Evolutionary conservation across 2,888 invertebrate genomes (phyloP), one percentile per base, ranked within the genome.

Genomic region (Ypsolopha sequella): DNA sequence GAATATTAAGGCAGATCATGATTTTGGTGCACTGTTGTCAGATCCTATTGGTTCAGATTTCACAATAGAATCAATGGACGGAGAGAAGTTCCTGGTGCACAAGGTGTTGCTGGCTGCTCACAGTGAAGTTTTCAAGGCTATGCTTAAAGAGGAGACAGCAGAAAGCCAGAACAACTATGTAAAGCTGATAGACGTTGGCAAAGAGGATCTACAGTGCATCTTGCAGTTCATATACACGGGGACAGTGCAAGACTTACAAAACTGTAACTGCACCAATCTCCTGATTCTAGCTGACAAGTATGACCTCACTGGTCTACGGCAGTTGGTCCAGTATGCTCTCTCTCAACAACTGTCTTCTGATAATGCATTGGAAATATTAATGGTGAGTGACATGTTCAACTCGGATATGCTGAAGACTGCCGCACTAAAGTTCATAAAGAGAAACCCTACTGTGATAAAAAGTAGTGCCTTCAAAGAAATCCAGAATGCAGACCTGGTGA

Each of bases 61-160:
- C 55, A 70, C 67, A 0, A 79, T 85, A 53, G 80, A 80, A 58
- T 78, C 80, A 51, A 62, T 68, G 7, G 81, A 85, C 53, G 81
- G 80, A 14, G 58, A 60, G 1, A 69, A 76, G 58, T 84, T 81
- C 52, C 55, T 66, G 52, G 78, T 81, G 7, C 85, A 86, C 56
- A 80, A 75, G 61, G 58, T 66, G 1, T 60, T 85, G 3, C 58
- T 85, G 4, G 66, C 68, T 41, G 69, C 71, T 0, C 73, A 76
- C 51, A 85, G 86, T 56, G 84, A 84, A 52, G 82, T 85, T 0
- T 86, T 86, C 55, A 80, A 77, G 56, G 85, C 86, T 8, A 86
- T 86, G 86, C 63, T 86, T 0, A 80, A 77, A 56, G 77, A 74
- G 39, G 82, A 82, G 35, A 85, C 80, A 0, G 80, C 77, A 0